These are phyloP conservation scores for Anolis apletophallus DNA, from an alignment of 2,797 vertebrate species.

Conservation along the genomic window DNA sequence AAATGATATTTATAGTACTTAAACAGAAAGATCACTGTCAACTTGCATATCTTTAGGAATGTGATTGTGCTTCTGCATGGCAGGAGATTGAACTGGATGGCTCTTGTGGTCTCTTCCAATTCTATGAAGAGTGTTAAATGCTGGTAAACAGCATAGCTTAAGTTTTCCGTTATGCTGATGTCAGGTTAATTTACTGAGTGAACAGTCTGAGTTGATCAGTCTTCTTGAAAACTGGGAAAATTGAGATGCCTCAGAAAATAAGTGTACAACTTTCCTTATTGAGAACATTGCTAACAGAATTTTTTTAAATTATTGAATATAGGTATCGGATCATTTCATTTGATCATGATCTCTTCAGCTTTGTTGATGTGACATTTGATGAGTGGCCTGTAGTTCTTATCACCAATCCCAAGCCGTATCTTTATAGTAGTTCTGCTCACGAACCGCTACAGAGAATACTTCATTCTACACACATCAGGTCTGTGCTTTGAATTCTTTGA, in stretches of 20 bases:
- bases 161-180: too few relatives aligned
- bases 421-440: conserved; percentile 87
- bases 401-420: conserved; percentile 95
- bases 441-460: conserved; percentile 89
- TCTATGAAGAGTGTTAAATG: too few relatives aligned
- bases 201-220: too few relatives aligned
- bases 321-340: conserved; percentile 94
- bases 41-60: too few relatives aligned
- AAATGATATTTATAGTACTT: too few relatives aligned
- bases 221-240: conserved; percentile 26
- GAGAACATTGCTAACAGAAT: background rate
- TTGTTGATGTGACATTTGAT: conserved; percentile 89
- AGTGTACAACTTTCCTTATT: background rate
- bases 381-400: conserved; percentile 94
- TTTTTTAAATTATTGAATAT: conserved; percentile 44
- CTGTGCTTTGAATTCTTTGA: conserved; percentile 36
- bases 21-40: too few relatives aligned
- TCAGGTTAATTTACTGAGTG: too few relatives aligned
- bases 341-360: conserved; percentile 96
- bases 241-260: conserved; percentile 7
- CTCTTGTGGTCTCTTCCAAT: too few relatives aligned
- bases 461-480: conserved; percentile 96
- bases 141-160: too few relatives aligned
- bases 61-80: too few relatives aligned
- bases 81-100: too few relatives aligned